These are phyloP conservation scores for Scotopteryx bipunctaria DNA, from an alignment of 2,888 invertebrate genomes.

Conservation along the genomic window DNA sequence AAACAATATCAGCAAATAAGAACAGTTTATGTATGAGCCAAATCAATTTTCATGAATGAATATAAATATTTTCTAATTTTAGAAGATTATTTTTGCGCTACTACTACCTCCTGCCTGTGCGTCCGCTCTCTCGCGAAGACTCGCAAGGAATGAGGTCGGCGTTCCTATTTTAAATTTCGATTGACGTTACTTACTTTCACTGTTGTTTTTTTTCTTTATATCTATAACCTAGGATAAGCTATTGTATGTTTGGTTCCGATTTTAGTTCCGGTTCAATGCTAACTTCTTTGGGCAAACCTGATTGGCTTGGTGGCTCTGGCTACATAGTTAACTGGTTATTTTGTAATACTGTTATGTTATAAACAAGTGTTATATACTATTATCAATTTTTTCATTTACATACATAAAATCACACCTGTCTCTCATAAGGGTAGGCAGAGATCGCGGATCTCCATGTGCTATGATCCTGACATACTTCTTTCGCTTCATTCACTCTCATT, in stretches of 20 bases:
- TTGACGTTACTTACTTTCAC: slow-evolving; percentile 71
- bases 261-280: slow-evolving; percentile 46
- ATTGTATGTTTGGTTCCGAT: slow-evolving; percentile 42
- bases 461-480: no score
- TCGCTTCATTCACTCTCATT: no score
- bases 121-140: slow-evolving; percentile 64
- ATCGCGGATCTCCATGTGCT: no score
- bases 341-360: slow-evolving; percentile 27
- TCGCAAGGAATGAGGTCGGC: slow-evolving; percentile 71
- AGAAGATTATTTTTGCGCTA: slow-evolving; percentile 65
- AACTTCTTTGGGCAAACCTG: slow-evolving; percentile 31
- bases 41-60: slow-evolving; percentile 44
- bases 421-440: no score
- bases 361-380: slow-evolving; percentile 16
- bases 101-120: slow-evolving; percentile 42
- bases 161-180: slow-evolving; percentile 78
- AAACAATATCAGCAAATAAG: neutral
- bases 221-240: slow-evolving; percentile 29
- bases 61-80: slow-evolving; percentile 54
- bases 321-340: slow-evolving; percentile 25
- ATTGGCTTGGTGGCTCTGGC: slow-evolving; percentile 14
- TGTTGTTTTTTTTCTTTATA: slow-evolving; percentile 42
- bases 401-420: no score
- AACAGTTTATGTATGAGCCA: neutral
- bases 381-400: no score